Percentiles rank a stretch among this genome's conserved stretches.
Evolutionary conservation across 92 coral and sea anemone species (phyloP).

Genomic region (Diadumene lineata): DNA sequence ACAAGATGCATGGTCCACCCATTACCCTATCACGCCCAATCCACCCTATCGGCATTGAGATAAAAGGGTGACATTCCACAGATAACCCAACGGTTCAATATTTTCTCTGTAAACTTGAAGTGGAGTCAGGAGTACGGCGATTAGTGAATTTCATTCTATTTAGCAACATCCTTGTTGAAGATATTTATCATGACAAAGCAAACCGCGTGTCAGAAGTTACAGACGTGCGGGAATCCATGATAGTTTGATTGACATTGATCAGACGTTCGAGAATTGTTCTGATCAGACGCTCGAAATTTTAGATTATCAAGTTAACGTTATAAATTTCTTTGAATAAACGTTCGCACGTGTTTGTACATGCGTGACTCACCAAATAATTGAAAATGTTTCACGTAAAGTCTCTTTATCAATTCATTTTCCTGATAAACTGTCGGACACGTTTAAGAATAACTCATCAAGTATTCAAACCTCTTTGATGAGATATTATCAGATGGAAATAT

Average conservation of each 20-base stretch:
- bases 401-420: too few species aligned
- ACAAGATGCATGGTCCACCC: too few species aligned
- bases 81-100: conserved; percentile 2
- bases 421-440: too few species aligned
- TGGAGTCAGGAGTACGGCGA: conserved; percentile 4
- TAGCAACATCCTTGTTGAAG: background rate
- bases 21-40: too few species aligned
- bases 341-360: background rate
- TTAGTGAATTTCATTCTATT: background rate
- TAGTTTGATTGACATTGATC: background rate
- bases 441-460: background rate
- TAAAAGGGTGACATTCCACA: conserved; percentile 9
- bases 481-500: background rate
- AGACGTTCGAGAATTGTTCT: background rate
- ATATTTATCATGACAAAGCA: background rate
- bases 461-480: background rate
- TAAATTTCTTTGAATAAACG: background rate
- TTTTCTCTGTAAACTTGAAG: background rate
- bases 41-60: background rate
- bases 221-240: background rate
- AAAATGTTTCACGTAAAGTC: too few species aligned
- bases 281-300: background rate
- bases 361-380: too few species aligned
- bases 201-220: conserved; percentile 8
- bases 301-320: background rate